Evolutionary conservation across 2,113 vertebrate genomes (phyloP), one percentile per base, ranked within the genome.

Genomic region (Ictidomys tridecemlineatus): DNA sequence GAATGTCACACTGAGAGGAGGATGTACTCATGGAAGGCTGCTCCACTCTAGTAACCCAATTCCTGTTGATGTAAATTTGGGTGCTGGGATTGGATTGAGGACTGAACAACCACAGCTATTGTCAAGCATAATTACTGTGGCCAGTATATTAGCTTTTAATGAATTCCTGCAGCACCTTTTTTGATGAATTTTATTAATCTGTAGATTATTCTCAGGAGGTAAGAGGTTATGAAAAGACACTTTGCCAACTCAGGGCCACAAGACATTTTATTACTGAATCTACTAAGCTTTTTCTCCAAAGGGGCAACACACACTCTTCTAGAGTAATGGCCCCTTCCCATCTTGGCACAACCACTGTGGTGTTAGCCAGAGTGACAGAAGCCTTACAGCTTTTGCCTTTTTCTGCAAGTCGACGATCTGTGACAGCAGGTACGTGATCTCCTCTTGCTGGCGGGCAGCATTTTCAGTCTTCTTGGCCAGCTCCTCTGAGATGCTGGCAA

Each of bases 331-430:
- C 80, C 45, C 48, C 8, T 17, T 8, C 32, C 2, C 1, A 6
- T 3, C 28, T 53, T 73, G 5, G 80, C 26, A 7, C 0, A 0
- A 18, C 85, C 22, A 32, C 1, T 5, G 2, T 17, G 2, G 6
- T 22, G 4, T 30, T 10, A 1, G 42, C 65, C 56, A 24, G 69
- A 34, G 72, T 32, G 63, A 28, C 42, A 6, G 67, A 16, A 24
- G 39, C 11, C 99, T 97, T 98, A 99, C 99, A 97, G 99, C 99
- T 98, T 99, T 99, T 51, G 99, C 99, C 98, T 99, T 99, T 98
- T 99, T 99, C 99, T 99, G 99, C 93, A 99, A 98, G 96, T 99
- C 99, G 0, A 99, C 99, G 32, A 99, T 99, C 96, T 99, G 99
- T 3, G 99, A 99, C 37, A 99, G 99, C 72, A 99, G 99, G 97